Evolutionary conservation across 92 coral and sea anemone species (phyloP).

Genomic region (Zoanthus sansibaricus): DNA sequence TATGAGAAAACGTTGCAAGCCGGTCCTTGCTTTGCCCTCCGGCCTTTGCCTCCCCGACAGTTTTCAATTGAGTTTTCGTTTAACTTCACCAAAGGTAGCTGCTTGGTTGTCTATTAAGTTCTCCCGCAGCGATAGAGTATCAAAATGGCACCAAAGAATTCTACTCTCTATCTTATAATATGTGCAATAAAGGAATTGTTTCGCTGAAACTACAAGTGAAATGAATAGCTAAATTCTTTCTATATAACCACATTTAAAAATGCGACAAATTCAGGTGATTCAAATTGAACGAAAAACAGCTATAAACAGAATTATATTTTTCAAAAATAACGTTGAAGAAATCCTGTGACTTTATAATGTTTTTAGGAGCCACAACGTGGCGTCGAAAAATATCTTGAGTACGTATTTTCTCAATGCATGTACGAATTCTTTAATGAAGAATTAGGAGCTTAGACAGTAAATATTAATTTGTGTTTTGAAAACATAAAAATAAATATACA

Average conservation of each 20-base stretch:
- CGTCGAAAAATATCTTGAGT: background rate
- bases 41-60: slow-evolving; percentile 19
- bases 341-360: background rate
- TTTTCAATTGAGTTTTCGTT: slow-evolving; percentile 23
- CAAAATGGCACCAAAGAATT: slow-evolving; percentile 22
- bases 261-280: background rate
- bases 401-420: background rate
- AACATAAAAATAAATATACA: background rate
- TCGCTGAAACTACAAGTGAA: background rate
- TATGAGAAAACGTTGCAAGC: slow-evolving; percentile 19
- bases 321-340: background rate
- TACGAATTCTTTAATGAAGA: background rate
- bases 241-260: background rate
- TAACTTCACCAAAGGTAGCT: slow-evolving; percentile 10
- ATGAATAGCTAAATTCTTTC: background rate
- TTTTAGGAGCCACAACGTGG: background rate
- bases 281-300: slow-evolving; percentile 1
- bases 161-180: background rate
- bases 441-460: background rate
- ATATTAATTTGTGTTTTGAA: background rate
- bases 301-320: background rate
- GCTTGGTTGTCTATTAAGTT: background rate
- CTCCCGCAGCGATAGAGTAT: slow-evolving; percentile 42
- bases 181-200: background rate
- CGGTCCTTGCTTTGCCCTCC: slow-evolving; percentile 28